A percentile compares a stretch with the other conserved stretches of the same genome.
phyloP scores from a whole-genome alignment of 2,888 invertebrate genomes.

The Polymixis lichenea region DNA sequence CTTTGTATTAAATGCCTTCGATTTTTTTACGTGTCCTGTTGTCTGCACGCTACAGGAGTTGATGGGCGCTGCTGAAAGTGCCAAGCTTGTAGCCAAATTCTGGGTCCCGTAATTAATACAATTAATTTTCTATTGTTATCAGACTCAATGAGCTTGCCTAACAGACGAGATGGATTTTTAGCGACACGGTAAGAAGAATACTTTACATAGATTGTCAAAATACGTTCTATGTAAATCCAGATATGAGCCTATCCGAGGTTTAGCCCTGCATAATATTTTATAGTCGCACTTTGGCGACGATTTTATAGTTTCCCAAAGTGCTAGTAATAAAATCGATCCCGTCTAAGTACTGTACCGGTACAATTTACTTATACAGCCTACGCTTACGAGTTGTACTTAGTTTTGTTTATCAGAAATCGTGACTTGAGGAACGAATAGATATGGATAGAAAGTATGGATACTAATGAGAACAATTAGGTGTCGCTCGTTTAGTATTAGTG shows the following conservation, averaged over 20 bases:
- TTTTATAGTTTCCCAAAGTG: conserved; percentile 53
- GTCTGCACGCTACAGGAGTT: too few relatives aligned
- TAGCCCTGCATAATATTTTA: conserved; percentile 52
- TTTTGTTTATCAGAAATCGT: conserved; percentile 13
- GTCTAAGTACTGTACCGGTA: conserved; percentile 23
- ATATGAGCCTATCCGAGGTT: conserved; percentile 15
- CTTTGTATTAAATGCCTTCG: not conserved
- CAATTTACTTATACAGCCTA: conserved; percentile 17
- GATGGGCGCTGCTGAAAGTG: too few relatives aligned
- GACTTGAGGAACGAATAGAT: not conserved
- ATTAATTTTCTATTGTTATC: too few relatives aligned
- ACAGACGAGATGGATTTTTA: too few relatives aligned
- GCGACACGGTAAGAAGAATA: too few relatives aligned
- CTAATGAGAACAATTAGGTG: too few relatives aligned
- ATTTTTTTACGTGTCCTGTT: too few relatives aligned
- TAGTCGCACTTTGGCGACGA: conserved; percentile 38
- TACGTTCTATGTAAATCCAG: conserved; percentile 24
- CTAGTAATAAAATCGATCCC: conserved; percentile 49
- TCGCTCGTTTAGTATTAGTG: too few relatives aligned
- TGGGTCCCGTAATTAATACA: too few relatives aligned
- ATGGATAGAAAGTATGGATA: too few relatives aligned
- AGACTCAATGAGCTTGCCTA: too few relatives aligned
- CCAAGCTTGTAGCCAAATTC: too few relatives aligned
- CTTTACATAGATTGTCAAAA: not conserved
- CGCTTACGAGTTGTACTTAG: conserved; percentile 18